Evolutionary conservation across 2,888 invertebrate species (phyloP).

Genomic region (Cosmopolites sordidus): DNA sequence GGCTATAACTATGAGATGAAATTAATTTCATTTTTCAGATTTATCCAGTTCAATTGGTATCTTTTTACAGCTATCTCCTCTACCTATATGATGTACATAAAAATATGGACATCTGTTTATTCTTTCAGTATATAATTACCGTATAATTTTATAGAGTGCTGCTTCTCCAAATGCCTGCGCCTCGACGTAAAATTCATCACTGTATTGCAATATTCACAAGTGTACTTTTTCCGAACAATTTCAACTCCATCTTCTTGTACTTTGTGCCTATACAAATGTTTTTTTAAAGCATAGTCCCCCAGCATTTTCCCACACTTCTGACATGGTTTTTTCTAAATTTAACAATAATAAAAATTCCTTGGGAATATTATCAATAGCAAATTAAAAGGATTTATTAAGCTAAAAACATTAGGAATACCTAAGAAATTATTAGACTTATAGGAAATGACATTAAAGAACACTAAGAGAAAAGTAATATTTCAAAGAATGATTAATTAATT

Average conservation of each 20-base stretch:
- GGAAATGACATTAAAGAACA: too few relatives aligned
- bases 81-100: slow-evolving; percentile 4
- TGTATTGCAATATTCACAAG: slow-evolving; percentile 8
- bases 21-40: too few relatives aligned
- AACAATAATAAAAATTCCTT: too few relatives aligned
- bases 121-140: slow-evolving; percentile 3
- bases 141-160: slow-evolving; percentile 6
- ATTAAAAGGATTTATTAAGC: too few relatives aligned
- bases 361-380: too few relatives aligned
- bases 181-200: slow-evolving; percentile 6
- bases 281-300: slow-evolving; percentile 6
- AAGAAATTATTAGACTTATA: too few relatives aligned
- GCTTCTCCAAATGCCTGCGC: slow-evolving; percentile 6
- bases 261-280: slow-evolving; percentile 5
- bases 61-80: slow-evolving; percentile 7
- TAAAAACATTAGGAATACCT: too few relatives aligned
- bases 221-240: slow-evolving; percentile 6
- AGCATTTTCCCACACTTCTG: slow-evolving; percentile 8
- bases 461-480: too few relatives aligned
- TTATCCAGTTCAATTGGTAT: too few relatives aligned
- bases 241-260: slow-evolving; percentile 4
- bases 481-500: too few relatives aligned
- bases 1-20: too few relatives aligned
- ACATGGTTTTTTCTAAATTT: slow-evolving; percentile 2
- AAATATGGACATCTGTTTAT: too few relatives aligned